Evolutionary conservation across 2,797 vertebrate genomes (phyloP).

Genomic region (Pangasius mekongensis): DNA sequence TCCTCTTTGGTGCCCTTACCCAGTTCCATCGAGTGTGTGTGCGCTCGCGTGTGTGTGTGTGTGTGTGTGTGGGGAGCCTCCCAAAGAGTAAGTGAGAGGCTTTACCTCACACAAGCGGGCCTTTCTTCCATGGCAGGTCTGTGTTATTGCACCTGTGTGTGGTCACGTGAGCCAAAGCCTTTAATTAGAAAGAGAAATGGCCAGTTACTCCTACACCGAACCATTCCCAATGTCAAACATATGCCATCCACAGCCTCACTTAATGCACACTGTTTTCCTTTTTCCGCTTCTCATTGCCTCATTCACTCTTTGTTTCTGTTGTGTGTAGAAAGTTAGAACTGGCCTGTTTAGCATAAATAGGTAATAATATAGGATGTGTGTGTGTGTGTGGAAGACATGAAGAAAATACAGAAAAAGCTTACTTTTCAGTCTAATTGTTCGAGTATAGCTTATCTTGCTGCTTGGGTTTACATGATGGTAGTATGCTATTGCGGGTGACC

Average conservation of each 20-base stretch:
- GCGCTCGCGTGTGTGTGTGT: slow-evolving; percentile 72
- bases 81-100: slow-evolving; percentile 56
- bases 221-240: slow-evolving; percentile 55
- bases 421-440: background rate
- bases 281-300: slow-evolving; percentile 15
- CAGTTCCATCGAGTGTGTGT: slow-evolving; percentile 72
- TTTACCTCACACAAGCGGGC: slow-evolving; percentile 72
- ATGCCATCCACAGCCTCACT: slow-evolving; percentile 24
- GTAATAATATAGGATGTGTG: background rate
- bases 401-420: background rate
- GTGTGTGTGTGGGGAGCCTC: slow-evolving; percentile 58
- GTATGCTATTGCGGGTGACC: background rate
- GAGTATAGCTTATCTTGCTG: background rate
- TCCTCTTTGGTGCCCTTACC: slow-evolving; percentile 54
- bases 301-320: slow-evolving; percentile 14
- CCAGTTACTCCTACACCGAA: slow-evolving; percentile 51
- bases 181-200: slow-evolving; percentile 58
- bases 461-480: background rate
- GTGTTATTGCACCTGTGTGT: slow-evolving; percentile 80
- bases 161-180: slow-evolving; percentile 59
- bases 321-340: background rate
- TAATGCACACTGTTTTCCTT: background rate
- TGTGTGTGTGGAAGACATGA: too few species aligned
- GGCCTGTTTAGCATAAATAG: background rate
- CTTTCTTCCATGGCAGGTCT: slow-evolving; percentile 76